Evolutionary conservation across 2,113 vertebrate species (phyloP).

Genomic region (Clarias macrocephalus): DNA sequence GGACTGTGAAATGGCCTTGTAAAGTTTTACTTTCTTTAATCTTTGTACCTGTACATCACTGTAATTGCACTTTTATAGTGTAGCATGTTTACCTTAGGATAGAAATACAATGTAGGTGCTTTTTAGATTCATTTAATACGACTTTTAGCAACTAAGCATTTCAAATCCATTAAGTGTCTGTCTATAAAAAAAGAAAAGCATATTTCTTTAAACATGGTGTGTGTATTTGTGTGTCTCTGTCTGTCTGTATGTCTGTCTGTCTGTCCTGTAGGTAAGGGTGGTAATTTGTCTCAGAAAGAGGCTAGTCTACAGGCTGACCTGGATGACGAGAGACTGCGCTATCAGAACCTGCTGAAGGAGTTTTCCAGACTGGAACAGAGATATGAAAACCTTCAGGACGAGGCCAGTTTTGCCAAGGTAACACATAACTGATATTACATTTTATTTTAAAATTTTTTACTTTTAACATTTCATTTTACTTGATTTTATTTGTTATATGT

Average conservation of each 20-base stretch:
- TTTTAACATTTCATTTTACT: background rate
- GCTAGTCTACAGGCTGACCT: slow-evolving; percentile 79
- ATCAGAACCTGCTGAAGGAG: slow-evolving; percentile 93
- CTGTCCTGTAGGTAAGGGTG: slow-evolving; percentile 54
- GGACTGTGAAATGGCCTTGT: background rate
- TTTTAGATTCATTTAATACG: background rate
- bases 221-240: background rate
- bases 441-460: too few relatives aligned
- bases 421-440: background rate
- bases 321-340: slow-evolving; percentile 83
- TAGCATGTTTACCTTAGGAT: background rate
- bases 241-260: slow-evolving; percentile 23
- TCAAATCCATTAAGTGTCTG: background rate
- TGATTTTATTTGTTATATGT: background rate
- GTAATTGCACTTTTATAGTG: background rate
- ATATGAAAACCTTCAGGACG: slow-evolving; percentile 88
- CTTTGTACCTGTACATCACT: background rate
- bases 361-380: slow-evolving; percentile 88
- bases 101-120: background rate
- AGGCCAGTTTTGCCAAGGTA: slow-evolving; percentile 81
- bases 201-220: background rate
- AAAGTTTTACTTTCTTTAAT: background rate
- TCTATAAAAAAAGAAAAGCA: background rate
- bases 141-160: background rate
- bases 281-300: slow-evolving; percentile 65